A percentile compares a stretch with the other conserved stretches of the same genome.
phyloP scores from a whole-genome alignment of 2,797 vertebrate genomes.

The Ibycter americanus region DNA sequence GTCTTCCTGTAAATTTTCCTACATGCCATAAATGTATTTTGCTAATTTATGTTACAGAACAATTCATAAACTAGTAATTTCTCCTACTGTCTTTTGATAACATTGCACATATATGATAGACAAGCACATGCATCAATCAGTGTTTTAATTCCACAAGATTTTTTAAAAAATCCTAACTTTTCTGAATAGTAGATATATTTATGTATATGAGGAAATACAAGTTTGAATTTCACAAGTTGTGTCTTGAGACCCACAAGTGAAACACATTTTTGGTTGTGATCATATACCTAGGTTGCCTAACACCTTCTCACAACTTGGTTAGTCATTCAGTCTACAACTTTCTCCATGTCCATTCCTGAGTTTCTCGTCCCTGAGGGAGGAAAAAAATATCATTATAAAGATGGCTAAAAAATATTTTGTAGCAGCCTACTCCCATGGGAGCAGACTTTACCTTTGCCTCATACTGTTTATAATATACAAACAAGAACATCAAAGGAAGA shows the following conservation, averaged over 20 bases:
- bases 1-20: neutral
- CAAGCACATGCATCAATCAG: neutral
- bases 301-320: neutral
- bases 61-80: neutral
- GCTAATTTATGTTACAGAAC: neutral
- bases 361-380: neutral
- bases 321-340: neutral
- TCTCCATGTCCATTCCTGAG: neutral
- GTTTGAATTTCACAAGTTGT: neutral
- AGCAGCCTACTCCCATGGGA: neutral
- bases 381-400: neutral
- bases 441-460: neutral
- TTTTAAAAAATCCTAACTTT: neutral
- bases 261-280: neutral
- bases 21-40: neutral
- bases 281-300: neutral
- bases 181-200: neutral
- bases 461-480: neutral
- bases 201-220: neutral
- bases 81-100: neutral
- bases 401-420: neutral
- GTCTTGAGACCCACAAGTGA: neutral
- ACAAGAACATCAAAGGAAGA: neutral
- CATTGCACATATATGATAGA: neutral
- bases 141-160: neutral